phyloP scores from a whole-genome alignment of 2,888 invertebrate genomes.

The Trichopoda pennipes region DNA sequence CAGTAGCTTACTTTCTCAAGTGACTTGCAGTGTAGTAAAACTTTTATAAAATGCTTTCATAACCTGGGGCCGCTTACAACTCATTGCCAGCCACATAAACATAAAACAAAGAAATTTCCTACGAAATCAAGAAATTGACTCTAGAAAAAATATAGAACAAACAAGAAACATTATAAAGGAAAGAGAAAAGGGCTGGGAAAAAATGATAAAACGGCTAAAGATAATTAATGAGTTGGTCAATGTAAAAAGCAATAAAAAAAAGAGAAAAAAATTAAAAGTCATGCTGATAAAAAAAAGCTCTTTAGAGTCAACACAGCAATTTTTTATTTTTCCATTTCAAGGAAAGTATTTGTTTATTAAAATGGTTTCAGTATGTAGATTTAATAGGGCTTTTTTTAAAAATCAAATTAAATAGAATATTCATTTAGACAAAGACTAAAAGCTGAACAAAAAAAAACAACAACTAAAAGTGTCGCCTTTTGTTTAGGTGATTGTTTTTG shows the following conservation, averaged over 20 bases:
- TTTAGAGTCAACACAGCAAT: neutral
- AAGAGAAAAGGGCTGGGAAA: neutral
- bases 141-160: neutral
- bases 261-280: neutral
- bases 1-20: neutral
- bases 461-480: neutral
- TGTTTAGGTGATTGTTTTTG: neutral
- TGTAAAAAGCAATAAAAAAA: too few species aligned
- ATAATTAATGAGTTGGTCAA: slow-evolving; percentile 38
- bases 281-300: neutral
- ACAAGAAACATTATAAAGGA: neutral
- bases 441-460: too few species aligned
- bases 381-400: too few species aligned
- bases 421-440: too few species aligned
- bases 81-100: neutral
- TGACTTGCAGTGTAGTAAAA: neutral
- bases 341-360: neutral
- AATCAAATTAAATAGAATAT: too few species aligned
- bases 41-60: slow-evolving; percentile 14
- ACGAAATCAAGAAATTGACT: slow-evolving; percentile 55
- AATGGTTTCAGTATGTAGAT: slow-evolving; percentile 14
- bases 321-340: neutral
- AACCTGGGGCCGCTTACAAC: neutral
- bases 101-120: slow-evolving; percentile 54
- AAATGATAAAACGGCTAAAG: slow-evolving; percentile 42